Conservation (phyloP, 2,797 vertebrate species). For the Gobio occitaniae region DNA sequence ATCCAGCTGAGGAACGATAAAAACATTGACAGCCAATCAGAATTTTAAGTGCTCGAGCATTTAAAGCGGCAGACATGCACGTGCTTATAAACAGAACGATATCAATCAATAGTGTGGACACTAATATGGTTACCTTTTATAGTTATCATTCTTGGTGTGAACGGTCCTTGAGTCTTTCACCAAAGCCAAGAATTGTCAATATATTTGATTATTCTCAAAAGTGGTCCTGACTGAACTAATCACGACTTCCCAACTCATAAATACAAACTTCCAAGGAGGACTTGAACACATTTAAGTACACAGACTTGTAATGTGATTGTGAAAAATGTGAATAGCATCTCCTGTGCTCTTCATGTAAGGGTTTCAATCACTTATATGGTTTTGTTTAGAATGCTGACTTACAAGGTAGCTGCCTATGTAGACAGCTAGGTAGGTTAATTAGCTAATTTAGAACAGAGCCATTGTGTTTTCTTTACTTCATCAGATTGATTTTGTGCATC, state of each 20-base stretch:
- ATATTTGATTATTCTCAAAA: no score
- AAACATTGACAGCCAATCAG: no score
- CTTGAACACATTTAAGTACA: not conserved
- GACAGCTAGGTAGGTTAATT: not conserved
- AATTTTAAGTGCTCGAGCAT: no score
- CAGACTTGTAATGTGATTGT: not conserved
- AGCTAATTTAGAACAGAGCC: not conserved
- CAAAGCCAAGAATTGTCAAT: no score
- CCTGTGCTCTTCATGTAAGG: not conserved
- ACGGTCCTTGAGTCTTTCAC: no score
- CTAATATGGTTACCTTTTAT: no score
- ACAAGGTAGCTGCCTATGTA: not conserved
- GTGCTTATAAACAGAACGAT: no score
- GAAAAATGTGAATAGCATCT: not conserved
- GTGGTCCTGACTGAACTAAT: not conserved
- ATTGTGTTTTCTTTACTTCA: not conserved
- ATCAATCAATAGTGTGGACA: no score
- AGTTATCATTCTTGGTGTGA: no score
- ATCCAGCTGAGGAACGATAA: no score
- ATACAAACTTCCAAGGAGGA: not conserved
- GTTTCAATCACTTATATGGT: not conserved
- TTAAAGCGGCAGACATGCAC: no score
- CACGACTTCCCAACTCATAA: not conserved
- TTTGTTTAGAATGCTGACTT: not conserved
- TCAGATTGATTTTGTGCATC: slow-evolving; percentile 1